Percentiles rank a stretch among this genome's conserved stretches.
Evolutionary conservation across 2,888 invertebrate species (phyloP).

Genomic region (Diaprepes abbreviatus): DNA sequence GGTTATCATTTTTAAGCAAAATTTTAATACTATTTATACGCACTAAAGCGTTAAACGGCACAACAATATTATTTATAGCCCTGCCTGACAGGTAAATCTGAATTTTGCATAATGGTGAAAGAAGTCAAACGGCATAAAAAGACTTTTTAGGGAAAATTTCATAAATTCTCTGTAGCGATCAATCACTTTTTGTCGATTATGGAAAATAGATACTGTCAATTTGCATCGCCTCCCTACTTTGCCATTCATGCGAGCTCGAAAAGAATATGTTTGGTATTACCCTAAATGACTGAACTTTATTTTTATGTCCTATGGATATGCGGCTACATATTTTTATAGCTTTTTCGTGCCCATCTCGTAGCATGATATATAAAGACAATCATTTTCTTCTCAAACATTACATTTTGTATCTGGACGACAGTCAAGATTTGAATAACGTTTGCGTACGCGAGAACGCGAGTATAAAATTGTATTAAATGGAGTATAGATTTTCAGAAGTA

Average conservation of each 20-base stretch:
- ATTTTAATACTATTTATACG: slow-evolving; percentile 8
- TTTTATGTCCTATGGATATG: slow-evolving; percentile 43
- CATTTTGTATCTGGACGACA: slow-evolving; percentile 9
- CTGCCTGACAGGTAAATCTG: slow-evolving; percentile 25
- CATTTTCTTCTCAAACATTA: slow-evolving; percentile 17
- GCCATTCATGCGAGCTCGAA: slow-evolving; percentile 40
- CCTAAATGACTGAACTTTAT: slow-evolving; percentile 45
- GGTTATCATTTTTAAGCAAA: neutral
- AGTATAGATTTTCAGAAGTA: too few relatives aligned
- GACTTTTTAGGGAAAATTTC: slow-evolving; percentile 31
- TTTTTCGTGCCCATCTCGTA: slow-evolving; percentile 40
- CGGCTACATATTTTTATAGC: slow-evolving; percentile 43
- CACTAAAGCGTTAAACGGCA: slow-evolving; percentile 12
- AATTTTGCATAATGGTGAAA: slow-evolving; percentile 23
- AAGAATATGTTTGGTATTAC: slow-evolving; percentile 46
- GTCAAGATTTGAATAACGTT: neutral
- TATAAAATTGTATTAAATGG: neutral
- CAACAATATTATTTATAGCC: slow-evolving; percentile 18
- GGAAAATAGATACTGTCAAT: slow-evolving; percentile 46
- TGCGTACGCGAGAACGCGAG: neutral
- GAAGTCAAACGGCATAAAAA: slow-evolving; percentile 26
- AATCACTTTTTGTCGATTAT: slow-evolving; percentile 44
- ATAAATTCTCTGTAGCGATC: slow-evolving; percentile 32
- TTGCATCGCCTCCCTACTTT: slow-evolving; percentile 38
- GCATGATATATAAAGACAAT: slow-evolving; percentile 19